phyloP scores from a whole-genome alignment of 92 coral and sea anemone species.

The Plumapathes pennacea region DNA sequence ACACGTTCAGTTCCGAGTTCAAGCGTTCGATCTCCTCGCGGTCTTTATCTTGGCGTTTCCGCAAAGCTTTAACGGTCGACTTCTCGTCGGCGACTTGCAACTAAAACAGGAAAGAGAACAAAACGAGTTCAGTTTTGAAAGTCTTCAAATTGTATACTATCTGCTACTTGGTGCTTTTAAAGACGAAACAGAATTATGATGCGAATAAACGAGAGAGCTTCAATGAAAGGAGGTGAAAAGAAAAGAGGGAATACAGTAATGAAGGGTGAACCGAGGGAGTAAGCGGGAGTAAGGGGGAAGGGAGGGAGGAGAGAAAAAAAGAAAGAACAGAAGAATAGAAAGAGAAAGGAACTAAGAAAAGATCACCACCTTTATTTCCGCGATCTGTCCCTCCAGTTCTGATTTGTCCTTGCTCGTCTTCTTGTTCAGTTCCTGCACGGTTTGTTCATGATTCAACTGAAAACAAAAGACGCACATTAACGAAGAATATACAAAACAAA shows the following conservation, averaged over 20 bases:
- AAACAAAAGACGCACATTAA: conserved; percentile 1
- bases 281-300: no score
- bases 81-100: conserved; percentile 93
- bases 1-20: conserved; percentile 80
- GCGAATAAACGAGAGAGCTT: no score
- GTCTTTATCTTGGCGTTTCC: conserved; percentile 96
- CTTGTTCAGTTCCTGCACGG: conserved; percentile 72
- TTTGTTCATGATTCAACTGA: conserved; percentile 79
- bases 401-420: conserved; percentile 63
- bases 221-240: no score
- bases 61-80: conserved; percentile 88
- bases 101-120: conserved; percentile 19
- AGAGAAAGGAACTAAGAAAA: neutral
- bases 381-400: conserved; percentile 73
- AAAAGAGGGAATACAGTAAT: no score
- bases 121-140: neutral
- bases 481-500: neutral
- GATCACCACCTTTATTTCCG: conserved; percentile 86
- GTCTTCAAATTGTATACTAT: neutral
- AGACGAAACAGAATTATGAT: no score
- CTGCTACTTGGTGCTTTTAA: neutral
- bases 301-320: no score
- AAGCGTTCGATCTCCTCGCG: conserved; percentile 79
- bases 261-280: no score
- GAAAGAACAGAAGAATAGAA: no score